These are phyloP conservation scores for Phyllopteryx taeniolatus DNA, from an alignment of 2,113 vertebrate species.

Conservation along the genomic window DNA sequence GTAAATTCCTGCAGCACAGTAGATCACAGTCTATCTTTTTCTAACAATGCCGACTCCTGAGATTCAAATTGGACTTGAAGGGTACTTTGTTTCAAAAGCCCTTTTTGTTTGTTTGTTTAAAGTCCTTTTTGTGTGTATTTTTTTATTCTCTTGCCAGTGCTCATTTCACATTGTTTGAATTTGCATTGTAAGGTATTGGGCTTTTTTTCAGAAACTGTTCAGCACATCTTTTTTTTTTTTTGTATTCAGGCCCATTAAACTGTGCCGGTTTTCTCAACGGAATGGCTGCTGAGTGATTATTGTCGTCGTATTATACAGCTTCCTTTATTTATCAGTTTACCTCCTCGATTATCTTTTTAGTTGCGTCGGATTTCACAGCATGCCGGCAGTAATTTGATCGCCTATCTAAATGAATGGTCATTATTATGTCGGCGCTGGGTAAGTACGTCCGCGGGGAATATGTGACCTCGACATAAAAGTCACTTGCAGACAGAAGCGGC, in stretches of 20 bases:
- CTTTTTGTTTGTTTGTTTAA: no score
- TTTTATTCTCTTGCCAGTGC: not conserved
- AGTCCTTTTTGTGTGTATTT: not conserved
- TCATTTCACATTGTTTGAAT: not conserved
- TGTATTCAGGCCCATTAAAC: not conserved
- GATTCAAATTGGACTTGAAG: no score
- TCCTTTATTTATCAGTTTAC: not conserved
- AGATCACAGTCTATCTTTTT: no score
- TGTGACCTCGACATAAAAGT: slow-evolving; percentile 6
- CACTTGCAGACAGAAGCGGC: not conserved
- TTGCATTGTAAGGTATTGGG: not conserved
- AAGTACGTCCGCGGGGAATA: not conserved
- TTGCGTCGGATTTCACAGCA: not conserved
- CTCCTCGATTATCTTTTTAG: not conserved
- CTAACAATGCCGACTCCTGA: no score
- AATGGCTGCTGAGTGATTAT: not conserved
- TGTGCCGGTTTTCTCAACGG: no score
- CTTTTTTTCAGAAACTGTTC: not conserved
- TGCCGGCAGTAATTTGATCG: not conserved
- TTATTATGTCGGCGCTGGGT: not conserved
- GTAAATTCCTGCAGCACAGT: no score
- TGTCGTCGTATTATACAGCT: no score
- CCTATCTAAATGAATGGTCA: not conserved
- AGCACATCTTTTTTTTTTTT: not conserved
- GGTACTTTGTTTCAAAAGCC: no score